A percentile compares a stretch with the other conserved stretches of the same genome.
phyloP scores from a whole-genome alignment of 2,797 vertebrate genomes.

The Paratrypauchen microcephalus region DNA sequence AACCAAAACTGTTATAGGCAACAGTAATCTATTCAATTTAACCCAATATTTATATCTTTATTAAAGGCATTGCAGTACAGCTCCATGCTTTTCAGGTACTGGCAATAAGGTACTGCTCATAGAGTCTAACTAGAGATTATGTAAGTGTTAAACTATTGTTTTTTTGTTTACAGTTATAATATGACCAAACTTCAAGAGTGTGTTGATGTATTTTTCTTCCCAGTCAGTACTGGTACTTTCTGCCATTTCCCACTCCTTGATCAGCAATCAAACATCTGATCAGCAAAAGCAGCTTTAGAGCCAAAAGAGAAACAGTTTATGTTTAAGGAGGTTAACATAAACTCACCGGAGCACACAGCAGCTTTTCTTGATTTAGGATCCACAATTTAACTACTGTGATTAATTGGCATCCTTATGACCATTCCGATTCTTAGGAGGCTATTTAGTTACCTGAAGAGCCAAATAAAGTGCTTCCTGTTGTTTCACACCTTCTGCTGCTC shows the following conservation, averaged over 20 bases:
- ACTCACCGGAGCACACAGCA: slow-evolving; percentile 49
- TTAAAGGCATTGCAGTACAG: neutral
- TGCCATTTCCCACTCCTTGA: slow-evolving; percentile 30
- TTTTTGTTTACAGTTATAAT: neutral
- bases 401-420: slow-evolving; percentile 47
- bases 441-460: slow-evolving; percentile 42
- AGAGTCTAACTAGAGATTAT: too few relatives aligned
- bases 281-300: slow-evolving; percentile 32
- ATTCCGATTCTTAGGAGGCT: slow-evolving; percentile 40
- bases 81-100: neutral
- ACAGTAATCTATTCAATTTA: neutral
- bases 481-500: slow-evolving; percentile 47
- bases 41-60: neutral
- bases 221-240: neutral
- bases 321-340: slow-evolving; percentile 61
- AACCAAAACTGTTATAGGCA: neutral
- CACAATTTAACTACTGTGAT: slow-evolving; percentile 49
- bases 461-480: slow-evolving; percentile 51
- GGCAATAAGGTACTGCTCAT: neutral
- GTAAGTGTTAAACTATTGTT: too few relatives aligned
- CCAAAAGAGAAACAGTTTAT: slow-evolving; percentile 43
- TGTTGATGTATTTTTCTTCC: neutral
- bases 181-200: neutral
- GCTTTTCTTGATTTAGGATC: slow-evolving; percentile 57
- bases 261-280: too few relatives aligned